phyloP scores from a whole-genome alignment of 2,888 invertebrate genomes.

The Hedya salicella region DNA sequence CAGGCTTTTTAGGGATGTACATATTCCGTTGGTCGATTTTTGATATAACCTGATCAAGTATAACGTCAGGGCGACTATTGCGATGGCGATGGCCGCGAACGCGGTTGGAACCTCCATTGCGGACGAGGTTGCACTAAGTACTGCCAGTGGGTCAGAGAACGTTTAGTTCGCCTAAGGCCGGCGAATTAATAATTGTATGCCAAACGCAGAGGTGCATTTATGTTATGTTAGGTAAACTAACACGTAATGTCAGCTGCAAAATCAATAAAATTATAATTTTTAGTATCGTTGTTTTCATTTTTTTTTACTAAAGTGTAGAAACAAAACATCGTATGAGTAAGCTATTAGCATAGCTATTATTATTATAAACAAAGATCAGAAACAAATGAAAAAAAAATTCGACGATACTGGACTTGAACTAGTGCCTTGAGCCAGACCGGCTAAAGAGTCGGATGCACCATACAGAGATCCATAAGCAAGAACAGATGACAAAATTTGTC shows the following conservation, averaged over 20 bases:
- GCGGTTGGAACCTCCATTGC: conserved; percentile 1
- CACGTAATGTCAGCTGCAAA: not conserved
- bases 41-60: conserved; percentile 62
- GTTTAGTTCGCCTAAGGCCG: not conserved
- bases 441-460: no score
- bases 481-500: no score
- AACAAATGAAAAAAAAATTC: no score
- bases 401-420: no score
- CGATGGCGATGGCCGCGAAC: not conserved
- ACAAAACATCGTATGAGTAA: no score
- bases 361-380: no score
- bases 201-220: not conserved
- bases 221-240: not conserved
- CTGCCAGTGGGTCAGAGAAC: not conserved
- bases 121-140: not conserved
- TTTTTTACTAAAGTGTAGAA: no score
- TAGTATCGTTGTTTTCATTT: no score
- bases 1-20: conserved; percentile 70
- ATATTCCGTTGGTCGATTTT: conserved; percentile 73
- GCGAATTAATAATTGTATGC: not conserved
- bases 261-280: no score
- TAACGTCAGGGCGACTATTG: not conserved
- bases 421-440: no score
- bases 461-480: no score
- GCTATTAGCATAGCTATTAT: no score